These are phyloP conservation scores for Zaprionus tsacasi DNA, from an alignment of 1,140 invertebrate species.

Conservation along the genomic window DNA sequence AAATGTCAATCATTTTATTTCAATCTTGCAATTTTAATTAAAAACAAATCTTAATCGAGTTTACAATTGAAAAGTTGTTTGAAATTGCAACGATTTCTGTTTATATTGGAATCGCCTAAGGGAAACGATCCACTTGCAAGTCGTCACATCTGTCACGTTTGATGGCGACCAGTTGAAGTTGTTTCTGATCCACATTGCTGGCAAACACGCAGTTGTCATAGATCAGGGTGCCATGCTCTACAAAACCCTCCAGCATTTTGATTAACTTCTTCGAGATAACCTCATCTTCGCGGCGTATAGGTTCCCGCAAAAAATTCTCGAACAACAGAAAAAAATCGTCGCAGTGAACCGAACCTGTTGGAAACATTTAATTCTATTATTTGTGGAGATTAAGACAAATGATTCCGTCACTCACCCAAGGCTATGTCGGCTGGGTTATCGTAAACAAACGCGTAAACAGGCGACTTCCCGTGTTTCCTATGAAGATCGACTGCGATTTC, in stretches of 20 bases:
- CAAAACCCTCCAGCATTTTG: conserved; percentile 48
- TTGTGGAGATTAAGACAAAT: no score
- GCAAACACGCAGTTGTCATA: conserved; percentile 20
- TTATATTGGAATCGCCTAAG: background rate
- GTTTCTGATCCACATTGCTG: conserved; percentile 5
- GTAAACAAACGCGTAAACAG: conserved; percentile 49
- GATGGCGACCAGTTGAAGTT: conserved; percentile 13
- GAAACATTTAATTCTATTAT: background rate
- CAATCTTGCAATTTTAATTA: background rate
- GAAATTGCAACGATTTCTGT: background rate
- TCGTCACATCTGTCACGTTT: conserved; percentile 3
- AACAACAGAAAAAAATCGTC: conserved; percentile 55
- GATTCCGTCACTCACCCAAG: conserved; percentile 38
- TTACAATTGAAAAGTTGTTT: background rate
- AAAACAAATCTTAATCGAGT: background rate
- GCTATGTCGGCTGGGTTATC: conserved; percentile 47
- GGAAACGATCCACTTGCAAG: background rate
- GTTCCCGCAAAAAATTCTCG: background rate
- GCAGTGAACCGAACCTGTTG: conserved; percentile 29
- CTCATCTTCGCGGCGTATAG: conserved; percentile 33
- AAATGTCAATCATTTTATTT: conserved; percentile 1
- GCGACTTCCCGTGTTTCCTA: conserved; percentile 11
- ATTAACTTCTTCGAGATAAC: conserved; percentile 41
- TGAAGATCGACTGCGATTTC: conserved; percentile 36
- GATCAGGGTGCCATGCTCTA: background rate